Percentiles rank a stretch among this genome's conserved stretches.
Conservation (phyloP, 2,797 vertebrate species). For the Myotis myotis region DNA sequence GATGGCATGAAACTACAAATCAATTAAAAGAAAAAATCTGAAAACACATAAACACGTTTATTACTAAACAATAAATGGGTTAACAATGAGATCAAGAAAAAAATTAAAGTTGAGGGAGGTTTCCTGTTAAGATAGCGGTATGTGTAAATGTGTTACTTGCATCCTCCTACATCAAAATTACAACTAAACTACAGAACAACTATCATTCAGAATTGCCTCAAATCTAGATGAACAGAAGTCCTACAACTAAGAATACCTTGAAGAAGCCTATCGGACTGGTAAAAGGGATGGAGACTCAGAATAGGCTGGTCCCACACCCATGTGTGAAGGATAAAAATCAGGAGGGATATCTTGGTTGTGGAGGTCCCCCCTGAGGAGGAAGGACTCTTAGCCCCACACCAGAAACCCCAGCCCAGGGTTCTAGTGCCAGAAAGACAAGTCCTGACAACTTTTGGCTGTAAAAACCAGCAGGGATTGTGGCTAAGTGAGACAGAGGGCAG, state of each 20-base stretch:
- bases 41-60: background rate
- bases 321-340: background rate
- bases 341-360: background rate
- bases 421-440: background rate
- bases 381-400: background rate
- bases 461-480: too few relatives aligned
- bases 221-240: too few relatives aligned
- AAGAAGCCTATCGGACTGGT: background rate
- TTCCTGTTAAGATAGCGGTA: background rate
- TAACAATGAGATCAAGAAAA: background rate
- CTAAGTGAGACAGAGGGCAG: too few relatives aligned
- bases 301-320: background rate
- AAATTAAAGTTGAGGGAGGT: background rate
- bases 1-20: background rate
- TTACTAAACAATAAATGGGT: background rate
- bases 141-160: too few relatives aligned
- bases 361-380: background rate
- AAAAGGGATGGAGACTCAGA: background rate
- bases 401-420: background rate
- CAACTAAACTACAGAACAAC: too few relatives aligned
- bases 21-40: background rate
- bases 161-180: too few relatives aligned
- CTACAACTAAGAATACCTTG: too few relatives aligned
- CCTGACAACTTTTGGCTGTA: background rate
- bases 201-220: too few relatives aligned